Conservation (phyloP, 1,140 invertebrate genomes). For the Forficula auricularia region DNA sequence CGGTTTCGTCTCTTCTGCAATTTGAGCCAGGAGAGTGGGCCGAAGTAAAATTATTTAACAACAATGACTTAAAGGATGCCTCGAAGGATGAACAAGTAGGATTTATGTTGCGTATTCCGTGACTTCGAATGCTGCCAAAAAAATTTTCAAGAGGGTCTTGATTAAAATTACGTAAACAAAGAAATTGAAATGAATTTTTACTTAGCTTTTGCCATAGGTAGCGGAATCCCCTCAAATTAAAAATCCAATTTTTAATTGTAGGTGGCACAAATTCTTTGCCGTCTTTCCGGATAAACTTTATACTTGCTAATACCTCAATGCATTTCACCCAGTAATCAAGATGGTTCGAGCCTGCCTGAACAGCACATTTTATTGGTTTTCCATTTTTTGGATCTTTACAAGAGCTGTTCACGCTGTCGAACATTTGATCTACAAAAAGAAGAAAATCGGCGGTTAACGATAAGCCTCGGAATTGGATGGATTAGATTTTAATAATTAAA, state of each 20-base stretch:
- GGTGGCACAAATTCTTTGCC: background rate
- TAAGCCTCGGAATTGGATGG: too few relatives aligned
- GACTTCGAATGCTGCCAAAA: background rate
- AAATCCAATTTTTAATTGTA: background rate
- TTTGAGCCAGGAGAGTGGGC: background rate
- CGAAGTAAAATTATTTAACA: background rate
- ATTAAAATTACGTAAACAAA: background rate
- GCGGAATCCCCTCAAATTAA: background rate
- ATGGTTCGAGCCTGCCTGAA: background rate
- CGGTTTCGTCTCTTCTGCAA: background rate
- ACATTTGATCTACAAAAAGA: background rate
- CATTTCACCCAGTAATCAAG: background rate
- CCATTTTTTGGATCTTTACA: background rate
- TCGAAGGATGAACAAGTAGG: background rate
- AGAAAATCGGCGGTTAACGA: constrained; percentile 1
- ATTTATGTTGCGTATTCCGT: constrained; percentile 1
- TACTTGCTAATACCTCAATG: background rate
- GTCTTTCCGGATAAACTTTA: background rate
- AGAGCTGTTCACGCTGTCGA: background rate
- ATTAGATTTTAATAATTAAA: too few relatives aligned
- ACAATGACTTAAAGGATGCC: background rate
- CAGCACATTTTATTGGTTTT: background rate
- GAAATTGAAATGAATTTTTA: background rate
- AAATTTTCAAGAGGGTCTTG: constrained; percentile 1
- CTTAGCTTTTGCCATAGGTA: background rate